Percentiles rank a stretch among this genome's conserved stretches.
These are phyloP conservation scores for Phortica okadai DNA, from an alignment of 2,888 invertebrate genomes.

Conservation along the genomic window DNA sequence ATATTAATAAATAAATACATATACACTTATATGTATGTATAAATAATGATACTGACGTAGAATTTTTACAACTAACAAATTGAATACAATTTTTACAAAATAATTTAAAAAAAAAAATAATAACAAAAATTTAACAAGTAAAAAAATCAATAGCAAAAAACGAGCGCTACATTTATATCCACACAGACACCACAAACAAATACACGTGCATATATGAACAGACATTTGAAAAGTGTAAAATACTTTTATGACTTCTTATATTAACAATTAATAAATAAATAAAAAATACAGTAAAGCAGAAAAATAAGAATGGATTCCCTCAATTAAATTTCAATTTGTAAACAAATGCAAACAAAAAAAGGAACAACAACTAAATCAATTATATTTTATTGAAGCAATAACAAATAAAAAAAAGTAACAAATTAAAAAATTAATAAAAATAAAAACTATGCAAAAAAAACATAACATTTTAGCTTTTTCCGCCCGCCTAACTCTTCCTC, in stretches of 20 bases:
- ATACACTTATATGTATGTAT: not conserved
- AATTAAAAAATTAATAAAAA: not conserved
- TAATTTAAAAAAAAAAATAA: not conserved
- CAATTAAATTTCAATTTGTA: not conserved
- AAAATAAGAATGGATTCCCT: not conserved
- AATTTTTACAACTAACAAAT: constrained; percentile 23
- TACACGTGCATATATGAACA: not conserved
- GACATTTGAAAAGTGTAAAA: not conserved
- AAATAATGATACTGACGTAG: constrained; percentile 10
- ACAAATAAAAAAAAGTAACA: not conserved
- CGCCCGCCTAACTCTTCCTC: not conserved
- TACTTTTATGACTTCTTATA: too few species aligned
- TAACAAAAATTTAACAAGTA: not conserved
- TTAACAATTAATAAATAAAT: too few species aligned
- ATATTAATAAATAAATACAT: not conserved
- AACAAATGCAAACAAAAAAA: too few species aligned
- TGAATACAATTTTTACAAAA: constrained; percentile 15
- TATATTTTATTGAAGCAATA: not conserved
- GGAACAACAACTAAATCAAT: too few species aligned
- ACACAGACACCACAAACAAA: not conserved
- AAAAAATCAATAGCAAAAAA: not conserved
- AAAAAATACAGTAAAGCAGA: not conserved
- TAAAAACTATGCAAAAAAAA: not conserved
- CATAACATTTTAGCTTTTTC: not conserved
- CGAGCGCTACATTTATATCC: not conserved